Conservation (phyloP, 1,140 invertebrate genomes). For the Drosophila burlai region DNA sequence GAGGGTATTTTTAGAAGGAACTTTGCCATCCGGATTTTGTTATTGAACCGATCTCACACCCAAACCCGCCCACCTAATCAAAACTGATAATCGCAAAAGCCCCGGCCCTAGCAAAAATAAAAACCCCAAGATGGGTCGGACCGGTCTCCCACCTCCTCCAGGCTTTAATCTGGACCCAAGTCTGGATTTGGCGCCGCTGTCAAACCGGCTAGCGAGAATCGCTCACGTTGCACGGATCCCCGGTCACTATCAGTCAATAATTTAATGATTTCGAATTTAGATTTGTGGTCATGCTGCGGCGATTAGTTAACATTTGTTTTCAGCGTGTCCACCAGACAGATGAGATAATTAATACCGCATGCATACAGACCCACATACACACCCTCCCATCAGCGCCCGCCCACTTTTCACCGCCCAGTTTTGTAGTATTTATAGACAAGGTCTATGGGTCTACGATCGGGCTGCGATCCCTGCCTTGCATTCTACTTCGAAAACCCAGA, state of each 20-base stretch:
- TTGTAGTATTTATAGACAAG: conserved; percentile 58
- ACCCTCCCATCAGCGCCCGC: conserved; percentile 3
- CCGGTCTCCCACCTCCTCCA: conserved; percentile 3
- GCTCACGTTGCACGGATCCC: conserved; percentile 43
- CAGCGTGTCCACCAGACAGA: conserved; percentile 69
- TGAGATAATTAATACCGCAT: conserved; percentile 63
- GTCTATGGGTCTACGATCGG: conserved; percentile 50
- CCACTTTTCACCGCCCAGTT: conserved; percentile 13
- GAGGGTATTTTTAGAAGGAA: conserved; percentile 62
- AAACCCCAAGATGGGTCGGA: conserved; percentile 30
- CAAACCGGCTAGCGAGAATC: conserved; percentile 35
- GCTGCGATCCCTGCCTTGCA: conserved; percentile 14
- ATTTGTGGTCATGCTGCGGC: conserved; percentile 54
- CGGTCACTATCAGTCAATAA: conserved; percentile 62
- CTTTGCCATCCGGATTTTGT: conserved; percentile 46
- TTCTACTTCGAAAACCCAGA: conserved; percentile 6
- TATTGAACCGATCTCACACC: conserved; percentile 20
- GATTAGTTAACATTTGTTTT: conserved; percentile 81
- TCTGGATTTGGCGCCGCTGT: conserved; percentile 43
- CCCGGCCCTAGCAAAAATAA: conserved; percentile 19
- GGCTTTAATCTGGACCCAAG: conserved; percentile 20
- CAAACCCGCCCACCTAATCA: conserved; percentile 59
- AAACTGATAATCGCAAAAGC: conserved; percentile 12
- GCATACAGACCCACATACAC: conserved; percentile 29
- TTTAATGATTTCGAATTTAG: conserved; percentile 62